Conservation (phyloP, 2,888 invertebrate species). For the Drosophila anceps region DNA sequence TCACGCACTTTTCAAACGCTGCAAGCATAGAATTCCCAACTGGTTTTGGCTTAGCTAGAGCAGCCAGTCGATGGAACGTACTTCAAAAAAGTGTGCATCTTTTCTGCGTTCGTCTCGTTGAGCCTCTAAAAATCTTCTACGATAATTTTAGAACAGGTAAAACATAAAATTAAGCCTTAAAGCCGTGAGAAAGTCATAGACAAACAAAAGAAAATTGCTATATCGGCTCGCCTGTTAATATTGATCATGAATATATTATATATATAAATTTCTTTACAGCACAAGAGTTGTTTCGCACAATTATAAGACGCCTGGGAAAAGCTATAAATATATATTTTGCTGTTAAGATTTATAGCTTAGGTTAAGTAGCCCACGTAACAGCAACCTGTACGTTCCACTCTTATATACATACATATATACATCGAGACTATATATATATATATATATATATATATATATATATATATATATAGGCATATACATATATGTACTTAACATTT, state of each 20-base stretch:
- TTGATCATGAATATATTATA: background rate
- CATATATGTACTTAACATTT: conserved; percentile 24
- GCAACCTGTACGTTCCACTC: background rate
- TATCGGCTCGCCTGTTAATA: background rate
- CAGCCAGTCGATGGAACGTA: too few relatives aligned
- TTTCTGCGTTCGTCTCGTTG: too few relatives aligned
- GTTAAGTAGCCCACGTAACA: conserved; percentile 26
- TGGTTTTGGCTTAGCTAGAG: too few relatives aligned
- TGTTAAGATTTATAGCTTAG: conserved; percentile 26
- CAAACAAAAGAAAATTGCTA: background rate
- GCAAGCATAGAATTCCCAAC: too few relatives aligned
- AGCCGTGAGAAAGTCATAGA: background rate
- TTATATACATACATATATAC: background rate
- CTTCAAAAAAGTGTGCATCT: too few relatives aligned
- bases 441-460: background rate
- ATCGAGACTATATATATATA: background rate
- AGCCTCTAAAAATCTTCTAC: too few relatives aligned
- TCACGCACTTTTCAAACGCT: too few relatives aligned
- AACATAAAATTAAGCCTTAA: background rate
- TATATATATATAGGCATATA: background rate
- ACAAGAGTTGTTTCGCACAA: background rate
- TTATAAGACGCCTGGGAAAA: background rate
- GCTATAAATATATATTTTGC: conserved; percentile 8
- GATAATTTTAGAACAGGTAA: too few relatives aligned
- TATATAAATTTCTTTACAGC: background rate